Evolutionary conservation across 53 echinoderm and acorn worm genomes (phyloP).

Genomic region (Pentamera pediparva): DNA sequence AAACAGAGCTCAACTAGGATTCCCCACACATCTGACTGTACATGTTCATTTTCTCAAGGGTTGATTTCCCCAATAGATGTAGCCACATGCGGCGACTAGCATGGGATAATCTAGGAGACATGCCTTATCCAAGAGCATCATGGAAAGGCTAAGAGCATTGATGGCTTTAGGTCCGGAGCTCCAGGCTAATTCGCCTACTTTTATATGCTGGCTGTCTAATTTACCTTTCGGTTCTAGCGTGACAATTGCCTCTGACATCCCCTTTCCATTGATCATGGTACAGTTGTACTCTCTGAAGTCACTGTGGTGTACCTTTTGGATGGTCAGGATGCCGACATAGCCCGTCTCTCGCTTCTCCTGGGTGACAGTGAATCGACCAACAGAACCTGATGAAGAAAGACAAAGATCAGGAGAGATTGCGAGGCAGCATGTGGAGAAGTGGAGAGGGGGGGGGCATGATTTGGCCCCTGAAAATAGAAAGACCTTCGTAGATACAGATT

Average conservation of each 20-base stretch:
- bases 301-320: constrained; percentile 38
- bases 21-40: too few species aligned
- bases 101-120: too few species aligned
- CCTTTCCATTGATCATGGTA: constrained; percentile 65
- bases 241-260: constrained; percentile 47
- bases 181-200: too few species aligned
- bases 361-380: constrained; percentile 55
- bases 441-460: neutral
- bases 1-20: too few species aligned
- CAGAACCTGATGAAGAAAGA: constrained; percentile 34
- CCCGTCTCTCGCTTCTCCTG: constrained; percentile 44
- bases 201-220: too few species aligned
- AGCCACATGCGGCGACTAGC: too few species aligned
- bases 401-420: neutral
- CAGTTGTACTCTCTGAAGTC: constrained; percentile 79
- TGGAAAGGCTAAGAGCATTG: too few species aligned
- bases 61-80: too few species aligned
- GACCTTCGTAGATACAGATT: neutral
- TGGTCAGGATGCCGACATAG: constrained; percentile 53
- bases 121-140: too few species aligned
- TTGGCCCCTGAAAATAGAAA: neutral
- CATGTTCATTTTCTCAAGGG: too few species aligned
- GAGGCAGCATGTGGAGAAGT: neutral
- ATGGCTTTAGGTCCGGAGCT: too few species aligned
- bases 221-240: constrained; percentile 65